Conservation (phyloP, 2,888 invertebrate genomes). For the Netelia virgata region DNA sequence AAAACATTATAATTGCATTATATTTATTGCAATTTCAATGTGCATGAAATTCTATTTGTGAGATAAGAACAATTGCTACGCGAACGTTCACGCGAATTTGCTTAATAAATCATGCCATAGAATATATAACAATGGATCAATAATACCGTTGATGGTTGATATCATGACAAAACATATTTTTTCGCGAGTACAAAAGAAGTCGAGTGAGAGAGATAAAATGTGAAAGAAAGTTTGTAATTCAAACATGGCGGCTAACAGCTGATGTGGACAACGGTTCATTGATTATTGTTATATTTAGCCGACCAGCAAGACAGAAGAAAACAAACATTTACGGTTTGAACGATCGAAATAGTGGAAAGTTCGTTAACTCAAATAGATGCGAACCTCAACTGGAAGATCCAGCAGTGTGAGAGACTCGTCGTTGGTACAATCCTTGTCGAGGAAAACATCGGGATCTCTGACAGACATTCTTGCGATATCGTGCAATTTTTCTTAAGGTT, state of each 20-base stretch:
- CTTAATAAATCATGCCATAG: background rate
- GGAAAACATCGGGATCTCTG: slow-evolving; percentile 38
- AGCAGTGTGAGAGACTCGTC: slow-evolving; percentile 72
- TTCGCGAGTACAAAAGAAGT: background rate
- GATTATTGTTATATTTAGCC: slow-evolving; percentile 27
- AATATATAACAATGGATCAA: slow-evolving; percentile 2
- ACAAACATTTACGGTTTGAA: slow-evolving; percentile 7
- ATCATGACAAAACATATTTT: slow-evolving; percentile 4
- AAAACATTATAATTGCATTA: slow-evolving; percentile 38
- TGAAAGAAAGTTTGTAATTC: slow-evolving; percentile 39
- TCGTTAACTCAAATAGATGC: slow-evolving; percentile 51
- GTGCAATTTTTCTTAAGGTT: slow-evolving; percentile 55
- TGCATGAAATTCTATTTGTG: background rate
- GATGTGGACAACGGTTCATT: slow-evolving; percentile 32
- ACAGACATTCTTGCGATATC: slow-evolving; percentile 50
- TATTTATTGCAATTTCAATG: slow-evolving; percentile 3
- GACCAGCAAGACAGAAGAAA: background rate
- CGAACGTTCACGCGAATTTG: background rate
- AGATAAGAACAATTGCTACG: background rate
- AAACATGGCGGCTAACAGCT: slow-evolving; percentile 67
- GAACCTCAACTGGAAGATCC: slow-evolving; percentile 81
- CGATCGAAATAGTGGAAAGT: background rate
- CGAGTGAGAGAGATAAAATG: background rate
- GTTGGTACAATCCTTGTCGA: slow-evolving; percentile 46
- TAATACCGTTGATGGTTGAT: slow-evolving; percentile 11